Base-by-base conservation (phyloP, 2,113 vertebrate genomes). In the Ammodramus savannarum region DNA sequence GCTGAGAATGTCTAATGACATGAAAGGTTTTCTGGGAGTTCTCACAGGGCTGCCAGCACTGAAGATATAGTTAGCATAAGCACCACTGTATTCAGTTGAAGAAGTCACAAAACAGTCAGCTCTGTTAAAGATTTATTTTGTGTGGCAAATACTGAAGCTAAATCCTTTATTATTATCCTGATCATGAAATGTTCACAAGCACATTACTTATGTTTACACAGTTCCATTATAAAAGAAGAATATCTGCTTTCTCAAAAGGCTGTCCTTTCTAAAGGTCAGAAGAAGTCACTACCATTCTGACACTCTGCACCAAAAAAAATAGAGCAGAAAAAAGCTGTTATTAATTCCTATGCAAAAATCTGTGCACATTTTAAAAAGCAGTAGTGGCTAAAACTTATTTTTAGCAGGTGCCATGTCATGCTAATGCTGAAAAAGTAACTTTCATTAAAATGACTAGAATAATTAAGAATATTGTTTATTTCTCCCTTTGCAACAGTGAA, bases 381-480 rank as follows among this genome's bases (percentile, higher is more conserved):
- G 25, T 67, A 81, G 58, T 88, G 62, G 71, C 55, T 88, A 69
- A 71, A 83, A 19, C 44, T 96, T 92, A 57, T 90, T 90, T 97
- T 84, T 74, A 89, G 49, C 83, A 95, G 91, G 32, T 74, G 16
- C 62, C 69, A 57, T 16, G 10, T 76, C 57, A 39, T 87, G 62
- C 68, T 91, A 78, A 80, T 2, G 34, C 48, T 93, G 89, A 85
- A 91, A 95, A 92, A 81, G 63, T 90, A 93, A 54, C 44, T 97
- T 96, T 97, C 95, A 90, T 97, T 96, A 93, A 95, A 96, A 94
- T 92, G n/a, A 57, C 79, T 85, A 90, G 85, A 94, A 92, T 69
- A 86, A 92, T 95, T 92, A 95, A 65, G 54, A 92, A 91, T 93
- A 74, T 88, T 93, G 32, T 91, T 73, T 94, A 62, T 84, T 85